Conservation (phyloP, 1,140 invertebrate genomes). For the Cyphomyrmex costatus region DNA sequence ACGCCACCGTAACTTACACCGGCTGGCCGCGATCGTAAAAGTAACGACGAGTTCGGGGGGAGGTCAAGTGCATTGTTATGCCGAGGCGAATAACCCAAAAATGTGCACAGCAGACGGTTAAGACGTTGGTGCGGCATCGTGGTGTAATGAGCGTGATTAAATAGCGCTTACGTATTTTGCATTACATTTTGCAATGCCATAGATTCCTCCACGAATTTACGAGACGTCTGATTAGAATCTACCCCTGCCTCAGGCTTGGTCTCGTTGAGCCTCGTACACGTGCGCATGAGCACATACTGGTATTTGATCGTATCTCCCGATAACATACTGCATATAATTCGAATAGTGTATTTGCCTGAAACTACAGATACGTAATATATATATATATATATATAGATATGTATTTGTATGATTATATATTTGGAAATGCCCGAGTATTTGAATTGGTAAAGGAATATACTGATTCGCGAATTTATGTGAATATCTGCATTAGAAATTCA, state of each 20-base stretch:
- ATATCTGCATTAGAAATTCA: conserved; percentile 14
- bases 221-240: conserved; percentile 54
- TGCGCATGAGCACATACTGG: conserved; percentile 27
- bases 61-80: conserved; percentile 46
- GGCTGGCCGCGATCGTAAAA: conserved; percentile 56
- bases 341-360: conserved; percentile 46
- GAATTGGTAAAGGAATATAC: not conserved
- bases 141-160: conserved; percentile 38
- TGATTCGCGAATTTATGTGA: not conserved
- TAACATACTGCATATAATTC: conserved; percentile 57
- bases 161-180: no score
- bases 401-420: conserved; percentile 5
- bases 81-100: conserved; percentile 25
- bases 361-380: not conserved
- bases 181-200: conserved; percentile 28
- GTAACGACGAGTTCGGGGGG: conserved; percentile 34
- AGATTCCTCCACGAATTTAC: conserved; percentile 52
- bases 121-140: conserved; percentile 12
- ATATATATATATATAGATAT: no score
- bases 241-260: conserved; percentile 20
- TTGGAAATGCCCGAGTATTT: conserved; percentile 26
- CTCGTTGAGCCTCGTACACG: not conserved
- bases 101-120: conserved; percentile 6
- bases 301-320: conserved; percentile 50
- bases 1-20: conserved; percentile 51